A percentile compares a stretch with the other conserved stretches of the same genome.
Conservation (phyloP, 37 sponge, comb jelly and placozoan genomes). For the Cliona cf. orientalis region DNA sequence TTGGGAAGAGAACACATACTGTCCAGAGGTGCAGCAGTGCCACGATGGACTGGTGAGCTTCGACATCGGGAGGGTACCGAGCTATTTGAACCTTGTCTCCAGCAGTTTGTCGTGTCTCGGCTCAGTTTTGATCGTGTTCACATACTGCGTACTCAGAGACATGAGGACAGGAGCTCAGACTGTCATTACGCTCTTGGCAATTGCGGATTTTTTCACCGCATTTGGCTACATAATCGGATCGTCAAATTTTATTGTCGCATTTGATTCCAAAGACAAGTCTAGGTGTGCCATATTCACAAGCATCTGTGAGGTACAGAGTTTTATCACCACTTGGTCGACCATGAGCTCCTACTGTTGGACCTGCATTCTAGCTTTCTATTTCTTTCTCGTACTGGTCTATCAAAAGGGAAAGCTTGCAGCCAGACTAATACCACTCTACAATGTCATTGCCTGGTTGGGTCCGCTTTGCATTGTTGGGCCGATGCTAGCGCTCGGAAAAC, state of each 20-base stretch:
- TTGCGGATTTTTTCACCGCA: constrained; percentile 71
- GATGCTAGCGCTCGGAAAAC: constrained; percentile 3
- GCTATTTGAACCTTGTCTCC: constrained; percentile 39
- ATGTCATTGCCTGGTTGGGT: constrained; percentile 61
- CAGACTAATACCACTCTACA: constrained; percentile 49
- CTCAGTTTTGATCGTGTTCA: constrained; percentile 46
- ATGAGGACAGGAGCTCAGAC: constrained; percentile 53
- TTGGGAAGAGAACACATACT: too few species aligned
- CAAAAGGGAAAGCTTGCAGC: constrained; percentile 9
- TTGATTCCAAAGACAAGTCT: background rate
- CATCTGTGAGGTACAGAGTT: constrained; percentile 64
- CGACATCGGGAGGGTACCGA: constrained; percentile 11
- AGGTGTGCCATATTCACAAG: background rate
- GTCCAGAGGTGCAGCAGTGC: too few species aligned
- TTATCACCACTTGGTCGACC: constrained; percentile 68
- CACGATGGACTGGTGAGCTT: constrained; percentile 21
- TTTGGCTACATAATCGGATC: constrained; percentile 65
- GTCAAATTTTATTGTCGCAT: constrained; percentile 19
- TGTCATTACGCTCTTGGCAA: constrained; percentile 58
- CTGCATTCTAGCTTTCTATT: constrained; percentile 58
- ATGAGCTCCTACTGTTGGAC: constrained; percentile 81
- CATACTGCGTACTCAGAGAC: constrained; percentile 46
- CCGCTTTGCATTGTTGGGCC: constrained; percentile 40
- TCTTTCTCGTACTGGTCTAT: constrained; percentile 26
- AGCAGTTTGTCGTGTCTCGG: constrained; percentile 57